Base-by-base conservation (phyloP, 2,888 invertebrate species). In the Anarsia innoxiella region DNA sequence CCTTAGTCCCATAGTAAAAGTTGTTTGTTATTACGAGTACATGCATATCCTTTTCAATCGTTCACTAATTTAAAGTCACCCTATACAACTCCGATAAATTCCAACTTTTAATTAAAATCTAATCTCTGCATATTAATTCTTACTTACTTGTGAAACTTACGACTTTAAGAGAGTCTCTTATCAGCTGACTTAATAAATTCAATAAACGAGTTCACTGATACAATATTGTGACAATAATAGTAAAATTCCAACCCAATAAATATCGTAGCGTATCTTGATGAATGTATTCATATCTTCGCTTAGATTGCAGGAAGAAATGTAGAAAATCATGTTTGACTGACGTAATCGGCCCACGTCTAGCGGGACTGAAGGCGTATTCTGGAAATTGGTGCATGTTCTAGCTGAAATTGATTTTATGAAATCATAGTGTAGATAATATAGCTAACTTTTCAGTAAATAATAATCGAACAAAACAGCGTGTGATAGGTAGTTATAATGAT, bases 211-310 rank as follows among this genome's bases (percentile, higher is more conserved):
- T 40, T 44, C 37, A 38, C 41, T 36, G 45, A 46, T 39, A 48
- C 42, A 53, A 51, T 53, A 49, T 42, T 53, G 51, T 55, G 51
- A 51, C 48, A 56, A 55, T 57, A 64, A 62, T 58, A 53, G 44
- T 46, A 43, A 35, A 56, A 53, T 54, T 45, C 44, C 48, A 49
- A 44, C 52, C 45, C 52, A 53, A 62, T 64, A 66, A 68, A 66
- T 59, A 62, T 53, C 39, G 44, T 41, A 59, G 56, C 53, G 56
- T 63, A 61, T 61, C 59, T 63, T 64, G 72, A 70, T 67, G 66
- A 68, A 73, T 72, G 60, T 63, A 69, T 70, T 71, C 62, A 66
- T 66, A 68, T 66, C 59, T 56, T 42, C 41, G 61, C 61, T 65
- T 66, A 63, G 66, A 73, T 67, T 59, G 57, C 60, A 62, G 49